Conservation (phyloP, 2,113 vertebrate genomes). For the Larimichthys crocea region DNA sequence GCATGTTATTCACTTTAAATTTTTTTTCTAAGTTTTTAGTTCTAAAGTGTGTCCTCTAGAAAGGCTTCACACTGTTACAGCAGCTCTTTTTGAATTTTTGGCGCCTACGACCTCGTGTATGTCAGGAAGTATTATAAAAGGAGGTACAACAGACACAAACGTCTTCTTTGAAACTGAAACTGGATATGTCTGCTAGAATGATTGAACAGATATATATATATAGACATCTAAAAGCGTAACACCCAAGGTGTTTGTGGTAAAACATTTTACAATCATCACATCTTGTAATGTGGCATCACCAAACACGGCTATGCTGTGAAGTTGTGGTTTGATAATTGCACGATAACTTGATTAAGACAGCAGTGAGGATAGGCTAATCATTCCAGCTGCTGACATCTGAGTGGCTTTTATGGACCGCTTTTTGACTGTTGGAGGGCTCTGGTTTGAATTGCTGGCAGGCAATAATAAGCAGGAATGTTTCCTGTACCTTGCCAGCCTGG, state of each 20-base stretch:
- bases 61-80: not conserved
- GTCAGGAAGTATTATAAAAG: not conserved
- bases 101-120: not conserved
- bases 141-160: not conserved
- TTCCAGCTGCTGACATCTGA: not conserved
- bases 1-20: not conserved
- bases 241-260: conserved; percentile 10
- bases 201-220: not conserved
- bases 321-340: conserved; percentile 30
- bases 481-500: conserved; percentile 2
- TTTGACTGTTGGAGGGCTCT: conserved; percentile 9
- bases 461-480: conserved; percentile 5
- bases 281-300: conserved; percentile 28
- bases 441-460: conserved; percentile 23
- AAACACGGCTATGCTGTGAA: conserved; percentile 12
- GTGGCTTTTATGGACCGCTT: not conserved
- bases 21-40: too few relatives aligned
- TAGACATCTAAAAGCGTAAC: not conserved
- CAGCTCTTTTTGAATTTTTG: not conserved
- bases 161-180: not conserved
- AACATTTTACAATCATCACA: conserved; percentile 14
- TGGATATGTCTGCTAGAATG: not conserved
- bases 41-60: not conserved
- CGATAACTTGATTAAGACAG: conserved; percentile 5
- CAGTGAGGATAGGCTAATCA: not conserved